Evolutionary conservation across 2,888 invertebrate species (phyloP).

Genomic region (Drosophila cyrtoloma): DNA sequence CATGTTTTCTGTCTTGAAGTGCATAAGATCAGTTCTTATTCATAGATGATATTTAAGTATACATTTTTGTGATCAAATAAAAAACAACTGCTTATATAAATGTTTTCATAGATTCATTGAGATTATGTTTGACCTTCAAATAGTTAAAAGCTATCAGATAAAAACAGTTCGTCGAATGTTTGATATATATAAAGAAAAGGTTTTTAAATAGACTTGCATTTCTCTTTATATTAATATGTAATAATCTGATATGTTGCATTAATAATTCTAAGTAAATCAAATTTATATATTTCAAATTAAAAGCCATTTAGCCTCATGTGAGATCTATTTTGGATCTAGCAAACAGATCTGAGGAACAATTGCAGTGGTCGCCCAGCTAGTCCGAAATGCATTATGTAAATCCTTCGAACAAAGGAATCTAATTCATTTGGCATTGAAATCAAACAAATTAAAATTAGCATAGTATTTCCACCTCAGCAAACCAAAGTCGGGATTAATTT

Average conservation of each 20-base stretch:
- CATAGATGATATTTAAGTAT: not conserved
- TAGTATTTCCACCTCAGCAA: slow-evolving; percentile 79
- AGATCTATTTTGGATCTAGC: slow-evolving; percentile 1
- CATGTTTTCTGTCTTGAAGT: not conserved
- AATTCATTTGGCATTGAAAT: slow-evolving; percentile 48
- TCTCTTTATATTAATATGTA: not conserved
- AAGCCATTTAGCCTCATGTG: slow-evolving; percentile 10
- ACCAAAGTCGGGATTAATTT: slow-evolving; percentile 74
- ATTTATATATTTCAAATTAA: not conserved
- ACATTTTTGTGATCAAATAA: not conserved
- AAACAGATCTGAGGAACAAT: slow-evolving; percentile 14
- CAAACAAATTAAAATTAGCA: slow-evolving; percentile 79
- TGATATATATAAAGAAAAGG: not conserved
- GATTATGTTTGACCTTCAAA: too few relatives aligned
- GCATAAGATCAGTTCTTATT: not conserved
- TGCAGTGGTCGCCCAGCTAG: slow-evolving; percentile 43
- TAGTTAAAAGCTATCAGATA: not conserved
- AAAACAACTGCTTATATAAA: not conserved
- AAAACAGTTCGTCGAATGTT: not conserved
- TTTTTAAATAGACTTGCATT: not conserved
- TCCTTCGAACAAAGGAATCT: slow-evolving; percentile 50
- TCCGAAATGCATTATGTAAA: slow-evolving; percentile 68
- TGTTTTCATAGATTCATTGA: not conserved
- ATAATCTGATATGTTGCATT: not conserved
- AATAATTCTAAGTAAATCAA: not conserved